Evolutionary conservation across 2,113 vertebrate genomes (phyloP).

Genomic region (Toxotes jaculatrix): DNA sequence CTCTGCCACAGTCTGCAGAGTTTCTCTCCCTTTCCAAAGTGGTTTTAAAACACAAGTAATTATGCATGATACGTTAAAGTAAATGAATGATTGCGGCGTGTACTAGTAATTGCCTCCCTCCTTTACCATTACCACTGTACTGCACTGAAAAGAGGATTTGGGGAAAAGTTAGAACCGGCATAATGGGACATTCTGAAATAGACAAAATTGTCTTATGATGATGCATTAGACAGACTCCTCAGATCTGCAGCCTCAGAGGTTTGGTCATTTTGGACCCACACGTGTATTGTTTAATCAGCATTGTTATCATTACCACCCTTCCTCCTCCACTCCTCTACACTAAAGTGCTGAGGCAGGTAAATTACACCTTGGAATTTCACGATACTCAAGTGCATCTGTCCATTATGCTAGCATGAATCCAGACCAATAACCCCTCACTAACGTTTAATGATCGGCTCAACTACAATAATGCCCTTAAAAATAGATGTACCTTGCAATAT

Average conservation of each 20-base stretch:
- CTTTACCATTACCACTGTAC: constrained; percentile 53
- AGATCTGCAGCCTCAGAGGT: constrained; percentile 57
- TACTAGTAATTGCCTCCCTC: constrained; percentile 47
- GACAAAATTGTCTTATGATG: constrained; percentile 66
- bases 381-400: constrained; percentile 55
- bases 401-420: constrained; percentile 47
- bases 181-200: constrained; percentile 61
- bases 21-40: constrained; percentile 40
- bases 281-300: constrained; percentile 71
- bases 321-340: constrained; percentile 41
- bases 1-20: constrained; percentile 36
- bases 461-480: constrained; percentile 64
- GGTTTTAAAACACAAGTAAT: constrained; percentile 64
- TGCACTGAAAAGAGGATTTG: constrained; percentile 50
- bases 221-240: constrained; percentile 58
- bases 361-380: constrained; percentile 54
- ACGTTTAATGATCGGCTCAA: constrained; percentile 55
- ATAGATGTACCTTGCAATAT: constrained; percentile 71
- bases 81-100: constrained; percentile 53
- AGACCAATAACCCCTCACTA: constrained; percentile 53
- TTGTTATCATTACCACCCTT: constrained; percentile 68
- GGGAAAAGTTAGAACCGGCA: constrained; percentile 57
- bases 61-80: constrained; percentile 61
- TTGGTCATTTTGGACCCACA: constrained; percentile 59
- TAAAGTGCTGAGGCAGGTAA: constrained; percentile 75